Conservation (phyloP, 2,888 invertebrate genomes). For the Tolmerus cingulatus region DNA sequence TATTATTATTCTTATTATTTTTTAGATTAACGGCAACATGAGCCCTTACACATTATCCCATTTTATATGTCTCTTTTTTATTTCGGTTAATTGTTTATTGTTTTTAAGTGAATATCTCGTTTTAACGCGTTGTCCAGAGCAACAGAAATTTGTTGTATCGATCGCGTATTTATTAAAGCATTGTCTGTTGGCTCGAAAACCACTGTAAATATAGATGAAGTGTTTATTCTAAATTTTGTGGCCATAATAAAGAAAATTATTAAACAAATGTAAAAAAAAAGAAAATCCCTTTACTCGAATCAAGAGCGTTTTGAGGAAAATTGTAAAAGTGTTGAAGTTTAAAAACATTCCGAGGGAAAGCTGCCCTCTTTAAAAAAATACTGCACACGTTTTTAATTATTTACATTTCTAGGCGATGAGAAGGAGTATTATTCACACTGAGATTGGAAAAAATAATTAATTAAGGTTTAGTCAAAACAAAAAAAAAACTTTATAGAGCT, state of each 20-base stretch:
- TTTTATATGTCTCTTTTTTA: background rate
- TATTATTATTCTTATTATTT: background rate
- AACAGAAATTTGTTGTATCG: background rate
- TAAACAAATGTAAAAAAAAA: background rate
- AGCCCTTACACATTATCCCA: background rate
- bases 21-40: background rate
- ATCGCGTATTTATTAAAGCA: background rate
- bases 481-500: background rate
- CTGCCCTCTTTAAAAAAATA: slow-evolving; percentile 11
- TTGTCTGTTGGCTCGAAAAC: slow-evolving; percentile 1
- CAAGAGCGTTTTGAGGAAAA: background rate
- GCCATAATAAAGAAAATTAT: slow-evolving; percentile 26
- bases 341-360: background rate
- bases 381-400: background rate
- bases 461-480: background rate
- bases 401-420: background rate
- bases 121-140: background rate
- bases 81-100: background rate
- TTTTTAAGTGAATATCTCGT: background rate
- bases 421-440: background rate
- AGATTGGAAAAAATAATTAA: background rate
- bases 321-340: slow-evolving; percentile 18
- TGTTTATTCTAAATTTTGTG: slow-evolving; percentile 38
- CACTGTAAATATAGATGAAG: slow-evolving; percentile 25
- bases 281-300: background rate